A percentile compares a stretch with the other conserved stretches of the same genome.
Evolutionary conservation across 2,888 invertebrate species (phyloP).

Genomic region (Elmis aenea): DNA sequence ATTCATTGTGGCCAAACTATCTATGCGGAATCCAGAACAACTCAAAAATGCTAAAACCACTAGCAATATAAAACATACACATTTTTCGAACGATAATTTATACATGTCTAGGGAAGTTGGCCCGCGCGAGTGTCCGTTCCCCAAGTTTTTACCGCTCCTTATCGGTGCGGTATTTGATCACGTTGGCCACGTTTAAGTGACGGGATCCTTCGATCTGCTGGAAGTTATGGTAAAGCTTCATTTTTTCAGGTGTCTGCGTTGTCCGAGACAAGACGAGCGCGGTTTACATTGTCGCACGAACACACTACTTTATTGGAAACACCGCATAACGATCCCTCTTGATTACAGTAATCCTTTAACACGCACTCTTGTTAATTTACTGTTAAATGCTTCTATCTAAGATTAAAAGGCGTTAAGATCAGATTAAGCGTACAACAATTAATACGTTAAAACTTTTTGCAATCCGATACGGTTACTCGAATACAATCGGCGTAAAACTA

Average conservation of each 20-base stretch:
- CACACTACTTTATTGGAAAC: conserved; percentile 22
- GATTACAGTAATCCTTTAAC: conserved; percentile 4
- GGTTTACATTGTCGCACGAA: conserved; percentile 24
- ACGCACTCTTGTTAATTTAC: conserved; percentile 2
- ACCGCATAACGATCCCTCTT: conserved; percentile 7
- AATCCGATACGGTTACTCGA: too few relatives aligned
- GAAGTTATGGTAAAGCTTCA: conserved; percentile 36
- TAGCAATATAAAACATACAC: conserved; percentile 47
- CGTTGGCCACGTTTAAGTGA: conserved; percentile 36
- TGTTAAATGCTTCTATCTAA: conserved; percentile 1
- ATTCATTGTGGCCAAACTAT: conserved; percentile 41
- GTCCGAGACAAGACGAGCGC: conserved; percentile 24
- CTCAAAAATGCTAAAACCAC: conserved; percentile 45
- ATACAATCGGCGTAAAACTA: too few relatives aligned
- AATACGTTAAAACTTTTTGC: too few relatives aligned
- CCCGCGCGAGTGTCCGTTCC: conserved; percentile 24
- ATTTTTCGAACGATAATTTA: conserved; percentile 47
- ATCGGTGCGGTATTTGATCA: conserved; percentile 35
- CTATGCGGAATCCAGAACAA: conserved; percentile 48
- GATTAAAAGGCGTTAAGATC: background rate
- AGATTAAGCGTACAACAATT: too few relatives aligned
- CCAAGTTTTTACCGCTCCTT: conserved; percentile 34
- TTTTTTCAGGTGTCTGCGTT: conserved; percentile 35
- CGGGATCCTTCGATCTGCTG: conserved; percentile 32
- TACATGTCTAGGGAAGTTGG: conserved; percentile 41